Evolutionary conservation across 2,113 vertebrate species (phyloP), one percentile per base, ranked within the genome.

Genomic region (Rhynchomys soricoides): DNA sequence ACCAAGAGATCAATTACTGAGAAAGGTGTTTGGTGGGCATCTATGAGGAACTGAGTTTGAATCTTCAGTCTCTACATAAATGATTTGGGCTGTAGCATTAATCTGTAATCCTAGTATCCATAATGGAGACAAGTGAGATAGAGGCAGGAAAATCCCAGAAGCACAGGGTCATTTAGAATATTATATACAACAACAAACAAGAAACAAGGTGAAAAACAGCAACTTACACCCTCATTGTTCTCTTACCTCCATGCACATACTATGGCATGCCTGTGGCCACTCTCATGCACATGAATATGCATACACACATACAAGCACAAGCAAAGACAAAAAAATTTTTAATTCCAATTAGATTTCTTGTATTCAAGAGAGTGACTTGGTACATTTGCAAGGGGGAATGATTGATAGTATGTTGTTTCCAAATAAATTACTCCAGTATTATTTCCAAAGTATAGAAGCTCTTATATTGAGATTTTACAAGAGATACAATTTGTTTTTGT

Each of bases 361-460:
- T 70, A 81, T 45, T 81, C 1, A 86, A 86, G 16, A 50, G 6
- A 66, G 79, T 43, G 19, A 79, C 5, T n/a, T 5, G 59, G 0
- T 9, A 22, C 52, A 15, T 62, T 93, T 92, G 2, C 37, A 83
- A 88, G 21, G 24, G 22, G 26, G 50, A 83, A 66, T 93, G 11
- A 86, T 74, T 83, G 68, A 73, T 2, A 50, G 48, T 55, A 87
- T 91, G 93, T 82, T 91, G 71, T 48, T 78, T 31, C 6, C 6
- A 91, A 91, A 24, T 7, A 45, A 79, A 50, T 93, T 57, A 40
- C 81, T 3, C 26, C 71, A 88, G 1, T 66, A 45, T 2, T 78
- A 95, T 78, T 96, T 96, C 21, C 26, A 68, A 93, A 90, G 45
- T 66, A 45, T 57, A 57, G 7, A 83, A 70, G 11, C 73, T 57